Base-by-base conservation (phyloP, 1,140 invertebrate species). In the Zaprionus kolodkinae region DNA sequence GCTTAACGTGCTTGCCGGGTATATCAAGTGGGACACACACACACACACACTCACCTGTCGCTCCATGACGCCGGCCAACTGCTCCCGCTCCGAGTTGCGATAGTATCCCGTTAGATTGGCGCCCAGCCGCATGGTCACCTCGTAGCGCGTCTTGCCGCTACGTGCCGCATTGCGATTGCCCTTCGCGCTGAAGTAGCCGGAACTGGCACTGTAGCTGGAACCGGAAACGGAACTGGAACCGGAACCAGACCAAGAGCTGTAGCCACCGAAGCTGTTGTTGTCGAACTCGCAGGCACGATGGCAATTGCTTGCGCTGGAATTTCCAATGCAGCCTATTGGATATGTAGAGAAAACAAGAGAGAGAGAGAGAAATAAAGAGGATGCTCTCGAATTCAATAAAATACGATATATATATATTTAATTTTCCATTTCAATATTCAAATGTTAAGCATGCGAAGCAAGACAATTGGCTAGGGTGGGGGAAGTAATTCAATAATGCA, bases 91-190 rank as follows among this genome's bases (percentile, higher is more conserved):
- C 21, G 81, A 70, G 54, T 82, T 67, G 13, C 89, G 81, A 81
- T 92, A 91, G 36, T 89, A 92, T 25, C 89, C 87, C 36, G 91
- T 92, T 12, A 92, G 69, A 76, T 92, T 92, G 48, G 91, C 87
- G 7, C 91, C 91, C 10, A 92, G 78, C 25, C 91, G 64, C 83
- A 92, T 92, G 61, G 91, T 92, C 38, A 92, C 91, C 62, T 92
- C 91, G 50, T 91, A 92, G 30, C 91, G 79, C 6, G 91, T 92
- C 56, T 92, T 92, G 2, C 91, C 91, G 21, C 71, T 92, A 25
- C 91, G 89, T 43, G 75, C 91, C 56, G 65, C 70, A 63, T 71
- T 89, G 11, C 76, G 69, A 60, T 67, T 91, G 43, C 76, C 30
- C 60, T 78, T 81, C 6, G 63, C 21, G 13, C 66, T 55, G 25